Evolutionary conservation across 2,113 vertebrate species (phyloP).

Genomic region (Saguinus midas): DNA sequence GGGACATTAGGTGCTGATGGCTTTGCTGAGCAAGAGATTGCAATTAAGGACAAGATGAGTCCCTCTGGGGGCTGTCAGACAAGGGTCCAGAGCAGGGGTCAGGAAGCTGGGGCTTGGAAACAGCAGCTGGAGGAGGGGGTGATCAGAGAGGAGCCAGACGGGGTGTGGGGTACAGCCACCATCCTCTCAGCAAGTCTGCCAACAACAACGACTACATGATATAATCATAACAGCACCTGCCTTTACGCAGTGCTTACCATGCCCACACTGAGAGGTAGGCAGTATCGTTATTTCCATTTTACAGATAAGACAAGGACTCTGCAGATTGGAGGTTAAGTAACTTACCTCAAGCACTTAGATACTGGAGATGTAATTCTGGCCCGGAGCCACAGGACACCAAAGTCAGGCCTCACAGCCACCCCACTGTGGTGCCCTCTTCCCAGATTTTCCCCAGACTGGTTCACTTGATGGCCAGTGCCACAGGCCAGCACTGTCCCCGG

Average conservation of each 20-base stretch:
- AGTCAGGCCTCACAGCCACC: background rate
- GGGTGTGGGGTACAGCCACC: background rate
- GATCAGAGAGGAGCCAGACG: background rate
- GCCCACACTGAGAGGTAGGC: fast-evolving
- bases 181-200: background rate
- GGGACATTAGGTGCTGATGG: constrained; percentile 79
- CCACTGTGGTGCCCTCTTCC: background rate
- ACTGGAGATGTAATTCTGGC: background rate
- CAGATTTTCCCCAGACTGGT: background rate
- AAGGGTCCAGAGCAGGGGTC: constrained; percentile 59
- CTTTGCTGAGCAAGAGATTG: constrained; percentile 73
- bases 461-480: fast-evolving
- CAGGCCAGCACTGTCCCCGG: background rate
- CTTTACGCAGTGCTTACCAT: no score
- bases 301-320: background rate
- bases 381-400: background rate
- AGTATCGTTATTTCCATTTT: background rate
- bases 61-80: constrained; percentile 60
- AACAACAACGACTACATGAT: background rate
- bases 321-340: background rate
- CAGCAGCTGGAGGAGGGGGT: background rate
- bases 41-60: constrained; percentile 70
- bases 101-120: constrained; percentile 15
- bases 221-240: background rate
- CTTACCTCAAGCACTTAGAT: background rate